Conservation (phyloP, 2,797 vertebrate species). For the Thaleichthys pacificus region DNA sequence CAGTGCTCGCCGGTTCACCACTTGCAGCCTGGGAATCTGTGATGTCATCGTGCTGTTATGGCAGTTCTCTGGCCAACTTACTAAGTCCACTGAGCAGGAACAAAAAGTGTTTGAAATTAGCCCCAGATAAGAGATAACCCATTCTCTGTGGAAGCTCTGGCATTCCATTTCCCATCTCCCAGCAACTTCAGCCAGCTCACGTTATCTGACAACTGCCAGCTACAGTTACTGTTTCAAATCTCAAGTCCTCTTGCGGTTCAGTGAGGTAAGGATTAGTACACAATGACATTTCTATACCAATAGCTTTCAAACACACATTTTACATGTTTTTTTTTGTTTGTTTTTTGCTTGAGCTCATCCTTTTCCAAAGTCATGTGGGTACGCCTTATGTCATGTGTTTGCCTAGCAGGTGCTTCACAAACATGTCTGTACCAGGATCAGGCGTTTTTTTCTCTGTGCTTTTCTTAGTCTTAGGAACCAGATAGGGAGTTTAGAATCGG, state of each 20-base stretch:
- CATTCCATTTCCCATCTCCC: constrained; percentile 22
- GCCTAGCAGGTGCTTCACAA: not conserved
- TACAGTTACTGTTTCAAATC: not conserved
- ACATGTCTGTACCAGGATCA: not conserved
- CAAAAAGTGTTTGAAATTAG: constrained; percentile 45
- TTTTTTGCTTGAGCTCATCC: not conserved
- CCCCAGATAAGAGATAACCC: constrained; percentile 43
- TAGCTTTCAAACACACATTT: not conserved
- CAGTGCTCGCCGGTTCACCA: not conserved
- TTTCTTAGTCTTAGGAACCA: constrained; percentile 14
- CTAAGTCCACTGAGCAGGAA: constrained; percentile 50
- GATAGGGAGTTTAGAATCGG: not conserved
- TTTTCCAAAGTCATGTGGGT: too few species aligned
- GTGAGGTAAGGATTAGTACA: not conserved
- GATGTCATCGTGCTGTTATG: constrained; percentile 51
- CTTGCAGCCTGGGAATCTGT: constrained; percentile 24
- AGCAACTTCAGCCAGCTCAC: constrained; percentile 13
- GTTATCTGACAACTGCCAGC: not conserved
- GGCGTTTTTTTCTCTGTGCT: not conserved
- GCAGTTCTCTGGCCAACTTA: constrained; percentile 39
- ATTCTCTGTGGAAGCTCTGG: constrained; percentile 17
- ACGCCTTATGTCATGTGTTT: not conserved
- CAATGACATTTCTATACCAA: not conserved
- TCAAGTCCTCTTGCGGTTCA: not conserved
- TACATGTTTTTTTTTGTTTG: not conserved